Evolutionary conservation across 2,797 vertebrate genomes (phyloP), one percentile per base, ranked within the genome.

Genomic region (Lepilemur septentrionalis): DNA sequence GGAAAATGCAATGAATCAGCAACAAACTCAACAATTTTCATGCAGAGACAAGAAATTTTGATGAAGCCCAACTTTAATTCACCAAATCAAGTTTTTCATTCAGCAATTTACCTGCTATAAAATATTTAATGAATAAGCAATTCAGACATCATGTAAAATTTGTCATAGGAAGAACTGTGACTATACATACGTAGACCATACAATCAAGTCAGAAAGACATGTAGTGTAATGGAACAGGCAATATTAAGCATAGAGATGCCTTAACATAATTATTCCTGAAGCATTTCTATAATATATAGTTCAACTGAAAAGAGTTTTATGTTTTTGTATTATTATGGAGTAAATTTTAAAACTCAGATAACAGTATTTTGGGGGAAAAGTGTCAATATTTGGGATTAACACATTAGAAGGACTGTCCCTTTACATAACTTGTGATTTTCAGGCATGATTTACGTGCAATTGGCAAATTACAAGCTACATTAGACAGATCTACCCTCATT

Each of bases 21-120:
- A 96, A 96, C 41, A 97, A 93, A 92, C n/a, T 91, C 11, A 96
- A 94, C 86, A 95, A 73, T 94, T 98, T 98, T 97, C 89, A 92
- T 93, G 92, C 8, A 87, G 43, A 97, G 96, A 90, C 9, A 11
- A 97, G 70, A 96, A 91, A 96, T 97, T 92, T 93, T 97, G 86
- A 97, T 93, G 93, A 97, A 98, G 93, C 59, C 52, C 81, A 97
- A 86, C 61, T 88, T 96, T 96, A 95, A 88, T 91, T 98, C 35
- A 43, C 30, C 50, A 89, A 92, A 90, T 96, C 73, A 91, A 84
- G 78, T 89, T 97, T 97, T 67, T 83, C 96, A 97, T 96, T 96
- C 88, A 92, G 43, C 73, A 90, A 97, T 98, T 98, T 91, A 95
- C 84, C 94, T 97, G 80, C 78, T 95, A 48, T 88, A 93, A 97